Conservation (phyloP, 2,113 vertebrate genomes). For the Sakesphorus luctuosus region DNA sequence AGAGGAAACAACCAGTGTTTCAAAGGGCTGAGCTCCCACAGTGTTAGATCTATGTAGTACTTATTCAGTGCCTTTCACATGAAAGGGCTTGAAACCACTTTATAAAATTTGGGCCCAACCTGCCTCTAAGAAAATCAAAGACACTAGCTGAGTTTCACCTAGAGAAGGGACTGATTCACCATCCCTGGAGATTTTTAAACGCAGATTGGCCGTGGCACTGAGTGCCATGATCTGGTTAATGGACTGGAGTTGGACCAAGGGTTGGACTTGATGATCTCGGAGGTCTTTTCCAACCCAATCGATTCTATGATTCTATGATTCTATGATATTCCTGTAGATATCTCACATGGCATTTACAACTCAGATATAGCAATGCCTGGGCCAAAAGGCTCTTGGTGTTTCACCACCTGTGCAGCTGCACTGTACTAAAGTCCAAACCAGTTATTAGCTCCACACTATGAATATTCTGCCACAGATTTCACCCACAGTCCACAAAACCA, state of each 20-base stretch:
- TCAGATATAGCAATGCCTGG: rapidly evolving
- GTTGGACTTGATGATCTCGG: no score
- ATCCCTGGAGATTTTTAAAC: no score
- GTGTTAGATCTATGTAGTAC: rapidly evolving
- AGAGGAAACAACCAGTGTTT: background rate
- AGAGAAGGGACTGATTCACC: background rate
- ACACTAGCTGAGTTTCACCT: background rate
- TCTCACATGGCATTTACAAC: background rate
- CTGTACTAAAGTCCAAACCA: background rate
- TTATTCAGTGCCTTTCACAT: background rate
- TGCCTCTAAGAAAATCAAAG: background rate
- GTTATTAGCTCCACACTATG: background rate
- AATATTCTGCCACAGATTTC: background rate
- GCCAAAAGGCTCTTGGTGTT: background rate
- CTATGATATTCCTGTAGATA: background rate
- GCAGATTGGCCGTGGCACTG: no score
- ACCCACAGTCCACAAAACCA: background rate
- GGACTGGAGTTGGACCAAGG: no score
- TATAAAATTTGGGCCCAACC: background rate
- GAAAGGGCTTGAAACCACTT: background rate
- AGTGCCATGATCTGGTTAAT: no score
- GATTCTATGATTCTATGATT: no score
- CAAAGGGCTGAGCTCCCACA: background rate
- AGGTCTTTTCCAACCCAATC: no score
- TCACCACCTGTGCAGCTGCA: background rate